phyloP scores from a whole-genome alignment of 2,113 vertebrate species.

The Aplodontia rufa region DNA sequence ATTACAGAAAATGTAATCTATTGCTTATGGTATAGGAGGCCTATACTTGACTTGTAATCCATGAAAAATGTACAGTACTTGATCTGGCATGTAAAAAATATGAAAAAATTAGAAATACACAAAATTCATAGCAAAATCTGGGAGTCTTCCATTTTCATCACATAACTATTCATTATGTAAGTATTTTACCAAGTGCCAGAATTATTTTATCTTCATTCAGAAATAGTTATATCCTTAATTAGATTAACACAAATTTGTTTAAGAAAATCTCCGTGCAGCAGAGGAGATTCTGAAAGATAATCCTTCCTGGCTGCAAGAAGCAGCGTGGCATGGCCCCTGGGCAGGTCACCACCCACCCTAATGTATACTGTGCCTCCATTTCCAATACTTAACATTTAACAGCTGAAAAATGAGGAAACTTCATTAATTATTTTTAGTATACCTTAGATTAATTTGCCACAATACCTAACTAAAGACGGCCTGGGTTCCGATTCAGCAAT shows the following conservation, averaged over 20 bases:
- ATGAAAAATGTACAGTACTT: background rate
- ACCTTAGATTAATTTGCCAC: background rate
- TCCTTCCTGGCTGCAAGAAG: background rate
- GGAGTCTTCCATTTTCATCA: background rate
- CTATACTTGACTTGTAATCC: background rate
- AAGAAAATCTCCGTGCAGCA: background rate
- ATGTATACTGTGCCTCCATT: background rate
- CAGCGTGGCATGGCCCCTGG: background rate
- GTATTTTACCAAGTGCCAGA: background rate
- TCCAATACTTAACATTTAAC: background rate
- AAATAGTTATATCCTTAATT: background rate
- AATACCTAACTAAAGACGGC: background rate
- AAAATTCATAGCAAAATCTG: slow-evolving; percentile 5
- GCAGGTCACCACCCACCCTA: background rate
- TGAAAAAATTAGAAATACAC: background rate
- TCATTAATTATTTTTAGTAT: background rate
- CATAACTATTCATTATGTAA: background rate
- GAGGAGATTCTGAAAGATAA: background rate
- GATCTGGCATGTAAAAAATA: background rate
- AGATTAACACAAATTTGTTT: background rate
- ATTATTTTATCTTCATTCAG: background rate
- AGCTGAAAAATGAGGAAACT: background rate
- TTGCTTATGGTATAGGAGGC: background rate
- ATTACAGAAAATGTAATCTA: background rate
- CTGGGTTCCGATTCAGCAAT: background rate